Percentiles rank a stretch among this genome's conserved stretches.
These are phyloP conservation scores for Felis catus DNA, from an alignment of 2,113 vertebrate species.

Conservation along the genomic window F.catus_Fca126_mat1.0 CM031419.1:146581501-146582000, in stretches of 20 bases:
- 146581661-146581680: conserved; percentile 39
- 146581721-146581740: neutral
- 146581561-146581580: conserved; percentile 39
- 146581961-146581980: neutral
- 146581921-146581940: conserved; percentile 50
- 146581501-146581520: conserved; percentile 47
- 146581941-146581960: conserved; percentile 3
- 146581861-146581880: conserved; percentile 41
- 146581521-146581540: conserved; percentile 21
- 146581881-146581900: conserved; percentile 2
- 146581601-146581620: conserved; percentile 11
- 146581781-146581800: neutral
- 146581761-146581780: neutral
- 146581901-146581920: neutral
- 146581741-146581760: neutral
- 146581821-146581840: conserved; percentile 42
- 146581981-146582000: neutral
- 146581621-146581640: conserved; percentile 43
- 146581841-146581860: conserved; percentile 28
- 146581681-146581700: conserved; percentile 47
- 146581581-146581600: conserved; percentile 52
- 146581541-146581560: neutral
- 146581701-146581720: conserved; percentile 34
- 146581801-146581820: conserved; percentile 21
- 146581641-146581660: conserved; percentile 19